Base-by-base conservation (phyloP, 2,888 invertebrate genomes). In the Caenorhabditis uteleia region DNA sequence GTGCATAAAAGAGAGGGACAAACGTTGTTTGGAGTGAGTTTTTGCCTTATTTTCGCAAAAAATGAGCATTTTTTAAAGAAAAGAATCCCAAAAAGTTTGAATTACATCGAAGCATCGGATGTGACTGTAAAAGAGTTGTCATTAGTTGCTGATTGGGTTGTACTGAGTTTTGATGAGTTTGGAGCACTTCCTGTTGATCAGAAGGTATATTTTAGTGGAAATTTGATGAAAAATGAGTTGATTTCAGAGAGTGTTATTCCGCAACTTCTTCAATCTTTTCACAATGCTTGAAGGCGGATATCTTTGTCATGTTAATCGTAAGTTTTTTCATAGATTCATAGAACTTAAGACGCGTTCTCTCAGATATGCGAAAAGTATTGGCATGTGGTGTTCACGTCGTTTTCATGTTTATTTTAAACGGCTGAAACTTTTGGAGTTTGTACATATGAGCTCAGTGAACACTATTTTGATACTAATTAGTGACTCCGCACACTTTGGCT, bases 1-100 rank as follows among this genome's bases (percentile, higher is more conserved):
- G 56, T 62, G 25, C 62, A 62, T 43, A 16, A 56, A 27, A 62
- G 47, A 39, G 62, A 62, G 16, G 62, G 62, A 6, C 51, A 62
- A 26, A 62, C 51, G 34, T 33, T 62, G 25, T 56, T 56, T 27
- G 47, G 47, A n/a, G n/a, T n/a, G n/a, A n/a, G n/a, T 10, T n/a
- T n/a, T n/a, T n/a, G n/a, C n/a, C n/a, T n/a, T n/a, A 14, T 16
- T 10, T 34, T 34, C n/a, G 18, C 21, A 27, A 27, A n/a, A n/a
- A n/a, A n/a, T n/a, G n/a, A n/a, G n/a, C 6, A 31, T 29, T 23
- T 33, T 45, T 45, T 54, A 25, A 46, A 61, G 39, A 46, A 23
- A 43, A 26, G n/a, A 16, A 18, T 21, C n/a, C 42, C 62, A 7
- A 62, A 56, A 48, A 38, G 51, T 2, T 3, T 62, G 5, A 62